Evolutionary conservation across 1,140 invertebrate genomes (phyloP).

Genomic region (Papilio machaon): DNA sequence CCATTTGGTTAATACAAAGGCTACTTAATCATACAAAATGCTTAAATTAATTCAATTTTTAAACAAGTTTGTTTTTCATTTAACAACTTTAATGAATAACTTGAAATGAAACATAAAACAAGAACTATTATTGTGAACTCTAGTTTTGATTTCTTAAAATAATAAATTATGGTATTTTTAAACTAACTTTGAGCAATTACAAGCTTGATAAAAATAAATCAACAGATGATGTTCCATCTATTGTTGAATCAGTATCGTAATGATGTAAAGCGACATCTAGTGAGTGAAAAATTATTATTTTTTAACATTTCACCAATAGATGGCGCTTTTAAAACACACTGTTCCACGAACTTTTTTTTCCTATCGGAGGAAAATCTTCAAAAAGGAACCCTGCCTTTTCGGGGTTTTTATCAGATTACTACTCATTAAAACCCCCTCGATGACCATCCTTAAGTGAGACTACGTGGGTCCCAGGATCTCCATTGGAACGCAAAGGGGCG

Average conservation of each 20-base stretch:
- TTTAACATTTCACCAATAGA: not conserved
- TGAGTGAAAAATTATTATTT: not conserved
- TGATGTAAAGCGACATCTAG: not conserved
- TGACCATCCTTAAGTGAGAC: no score
- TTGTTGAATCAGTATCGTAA: not conserved
- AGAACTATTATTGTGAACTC: not conserved
- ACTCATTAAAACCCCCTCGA: no score
- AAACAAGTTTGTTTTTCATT: not conserved
- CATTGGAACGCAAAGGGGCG: no score
- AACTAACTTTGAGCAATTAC: no score
- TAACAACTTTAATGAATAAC: not conserved
- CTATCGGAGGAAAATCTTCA: no score
- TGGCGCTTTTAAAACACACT: not conserved
- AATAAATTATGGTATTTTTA: not conserved
- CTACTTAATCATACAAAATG: slow-evolving; percentile 48
- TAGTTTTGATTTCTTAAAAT: not conserved
- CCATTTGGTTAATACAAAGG: slow-evolving; percentile 52
- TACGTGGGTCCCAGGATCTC: no score
- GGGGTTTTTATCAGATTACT: no score
- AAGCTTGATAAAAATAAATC: not conserved
- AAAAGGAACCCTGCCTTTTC: no score
- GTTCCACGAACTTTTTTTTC: no score
- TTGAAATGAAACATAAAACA: not conserved
- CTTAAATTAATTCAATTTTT: not conserved
- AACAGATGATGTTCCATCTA: not conserved